Conservation (phyloP, 2,113 vertebrate genomes). For the Anhinga rufa region DNA sequence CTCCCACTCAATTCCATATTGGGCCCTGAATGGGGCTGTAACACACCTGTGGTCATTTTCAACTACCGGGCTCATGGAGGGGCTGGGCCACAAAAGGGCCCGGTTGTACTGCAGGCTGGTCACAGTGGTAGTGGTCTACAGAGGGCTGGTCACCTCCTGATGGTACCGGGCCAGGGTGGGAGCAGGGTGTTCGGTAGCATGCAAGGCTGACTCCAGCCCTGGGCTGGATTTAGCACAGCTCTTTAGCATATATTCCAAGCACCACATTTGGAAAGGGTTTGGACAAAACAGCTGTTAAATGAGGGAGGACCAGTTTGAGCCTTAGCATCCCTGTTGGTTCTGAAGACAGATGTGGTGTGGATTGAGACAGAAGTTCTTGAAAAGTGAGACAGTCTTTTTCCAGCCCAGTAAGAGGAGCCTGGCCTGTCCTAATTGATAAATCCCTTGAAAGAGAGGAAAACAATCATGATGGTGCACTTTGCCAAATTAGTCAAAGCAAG, state of each 20-base stretch:
- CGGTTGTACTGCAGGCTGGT: neutral
- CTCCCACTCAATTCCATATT: neutral
- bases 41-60: neutral
- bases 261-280: neutral
- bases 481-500: neutral
- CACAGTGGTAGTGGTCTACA: neutral
- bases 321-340: neutral
- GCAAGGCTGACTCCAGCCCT: accelerated
- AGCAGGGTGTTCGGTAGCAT: neutral
- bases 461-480: neutral
- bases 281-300: neutral
- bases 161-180: neutral
- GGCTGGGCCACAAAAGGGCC: neutral
- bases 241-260: neutral
- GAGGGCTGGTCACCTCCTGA: neutral
- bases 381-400: neutral
- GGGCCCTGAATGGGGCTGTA: neutral
- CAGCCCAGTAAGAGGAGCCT: neutral
- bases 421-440: neutral
- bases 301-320: neutral
- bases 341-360: neutral
- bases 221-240: neutral
- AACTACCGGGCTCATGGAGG: accelerated
- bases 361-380: neutral
- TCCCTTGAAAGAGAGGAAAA: neutral